Percentiles rank a stretch among this genome's conserved stretches.
Conservation (phyloP, 1,140 invertebrate genomes). For the Chlorops oryzae region DNA sequence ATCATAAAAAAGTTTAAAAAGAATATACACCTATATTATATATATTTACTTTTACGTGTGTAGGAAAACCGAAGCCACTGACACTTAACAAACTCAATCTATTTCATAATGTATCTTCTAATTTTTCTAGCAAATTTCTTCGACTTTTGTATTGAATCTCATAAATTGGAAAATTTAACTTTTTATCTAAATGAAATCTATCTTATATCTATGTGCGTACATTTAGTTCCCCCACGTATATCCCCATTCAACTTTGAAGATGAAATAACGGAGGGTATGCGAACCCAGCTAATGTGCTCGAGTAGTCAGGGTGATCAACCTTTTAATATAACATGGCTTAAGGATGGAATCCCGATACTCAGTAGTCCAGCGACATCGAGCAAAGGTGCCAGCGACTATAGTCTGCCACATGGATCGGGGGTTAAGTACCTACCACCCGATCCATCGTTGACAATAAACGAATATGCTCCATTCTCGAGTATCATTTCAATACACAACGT, state of each 20-base stretch:
- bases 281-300: constrained; percentile 71
- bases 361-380: constrained; percentile 14
- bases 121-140: constrained; percentile 47
- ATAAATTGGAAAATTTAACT: too few relatives aligned
- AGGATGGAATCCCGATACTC: constrained; percentile 50
- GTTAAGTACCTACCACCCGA: constrained; percentile 22
- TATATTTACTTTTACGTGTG: too few relatives aligned
- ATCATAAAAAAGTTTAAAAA: too few relatives aligned
- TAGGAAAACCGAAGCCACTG: too few relatives aligned
- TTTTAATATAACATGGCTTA: constrained; percentile 63
- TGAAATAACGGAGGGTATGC: constrained; percentile 64
- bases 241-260: constrained; percentile 58
- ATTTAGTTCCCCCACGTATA: constrained; percentile 59
- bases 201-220: not conserved
- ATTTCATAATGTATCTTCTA: too few relatives aligned
- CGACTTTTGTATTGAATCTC: constrained; percentile 25
- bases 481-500: constrained; percentile 60
- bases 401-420: constrained; percentile 5
- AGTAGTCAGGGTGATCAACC: constrained; percentile 71
- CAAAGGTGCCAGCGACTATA: constrained; percentile 1
- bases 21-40: too few relatives aligned
- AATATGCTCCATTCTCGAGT: constrained; percentile 49
- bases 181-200: constrained; percentile 4
- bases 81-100: too few relatives aligned
- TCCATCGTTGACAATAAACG: constrained; percentile 40